Base-by-base conservation (phyloP, 2,113 vertebrate species). In the Phasianus colchicus region DNA sequence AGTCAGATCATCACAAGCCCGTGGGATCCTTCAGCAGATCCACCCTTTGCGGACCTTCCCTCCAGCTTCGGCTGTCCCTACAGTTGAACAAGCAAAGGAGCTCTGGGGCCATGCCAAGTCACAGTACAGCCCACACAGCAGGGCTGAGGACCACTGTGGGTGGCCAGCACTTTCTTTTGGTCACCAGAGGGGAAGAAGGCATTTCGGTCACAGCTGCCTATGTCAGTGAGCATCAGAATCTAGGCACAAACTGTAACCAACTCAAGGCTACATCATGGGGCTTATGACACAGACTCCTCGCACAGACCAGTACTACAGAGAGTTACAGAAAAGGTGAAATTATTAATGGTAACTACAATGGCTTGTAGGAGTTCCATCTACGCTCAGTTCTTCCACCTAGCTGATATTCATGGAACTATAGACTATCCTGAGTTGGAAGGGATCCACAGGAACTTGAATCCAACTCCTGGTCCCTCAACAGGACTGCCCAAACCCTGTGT, bases 111-210 rank as follows among this genome's bases (percentile, higher is more conserved):
- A 6, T 75, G 83, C 48, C 58, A 50, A 64, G 55, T 2, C 20
- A 29, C n/a, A n/a, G 9, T 13, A 47, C 0, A 0, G 19, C 70
- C 16, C 0, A 13, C 14, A 30, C 4, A 42, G 60, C 43, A 43
- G 42, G 10, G 58, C 40, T 94, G 40, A 42, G 36, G 54, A 66
- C 0, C 1, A 22, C 48, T 0, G 0, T 29, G 74, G 36, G 32
- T 48, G 65, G 45, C 60, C 75, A 22, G 30, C 2, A 6, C 79
- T 91, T 67, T 43, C 60, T 65, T 72, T 86, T 81, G 65, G 25
- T 75, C 38, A 38, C 50, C 25, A 38, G 45, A 61, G 3, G 20
- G 38, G 25, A 25, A 1, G 1, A 50, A 85, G 25, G 42, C 24
- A 6, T 10, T 19, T 43, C 30, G 43, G 48, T 48, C 52, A 29